Evolutionary conservation across 2,888 invertebrate genomes (phyloP), one percentile per base, ranked within the genome.

Genomic region (Drosophila tanythrix): DNA sequence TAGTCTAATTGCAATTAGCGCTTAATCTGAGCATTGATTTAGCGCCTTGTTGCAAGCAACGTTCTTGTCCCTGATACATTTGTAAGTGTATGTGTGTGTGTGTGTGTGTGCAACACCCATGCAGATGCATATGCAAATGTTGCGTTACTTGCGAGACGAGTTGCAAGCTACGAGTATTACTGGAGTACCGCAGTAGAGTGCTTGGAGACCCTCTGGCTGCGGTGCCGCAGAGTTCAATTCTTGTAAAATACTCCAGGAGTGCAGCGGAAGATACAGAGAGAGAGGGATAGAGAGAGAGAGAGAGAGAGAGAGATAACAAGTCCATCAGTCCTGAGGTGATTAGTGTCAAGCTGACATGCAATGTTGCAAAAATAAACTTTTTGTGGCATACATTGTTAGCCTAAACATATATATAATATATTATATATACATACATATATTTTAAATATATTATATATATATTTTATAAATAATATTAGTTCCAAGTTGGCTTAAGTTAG

Each of bases 11-110:
- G 85, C 85, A 68, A 88, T 83, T 85, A 85, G 66, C 77, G 80
- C 69, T 82, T n/a, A 74, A 87, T 85, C 77, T 55, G 50, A 43
- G 64, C 74, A 74, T 69, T 59, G 73, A 63, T 40, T 55, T 50
- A 50, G 76, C 61, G 76, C 67, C 73, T 87, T 79, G 66, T 82
- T 76, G 79, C 82, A 83, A 84, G 70, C 67, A 58, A 66, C 51
- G 58, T 43, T 53, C 11, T 43, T 11, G 10, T 10, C 10, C 1
- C n/a, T 13, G 21, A 40, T 56, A 55, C 48, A 15, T 48, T 21
- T 21, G 21, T 13, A 13, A 1, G 15, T 48, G 25, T 8, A 25
- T 15, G 7, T 25, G 8, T 48, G 7, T 25, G 6, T 43, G 6
- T 43, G 3, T 18, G 6, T 57, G 6, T 43, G 6, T 21, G 21